Percentiles rank a stretch among this genome's conserved stretches.
Evolutionary conservation across 2,113 vertebrate species (phyloP).

Genomic region (Pollimyrus isidori): DNA sequence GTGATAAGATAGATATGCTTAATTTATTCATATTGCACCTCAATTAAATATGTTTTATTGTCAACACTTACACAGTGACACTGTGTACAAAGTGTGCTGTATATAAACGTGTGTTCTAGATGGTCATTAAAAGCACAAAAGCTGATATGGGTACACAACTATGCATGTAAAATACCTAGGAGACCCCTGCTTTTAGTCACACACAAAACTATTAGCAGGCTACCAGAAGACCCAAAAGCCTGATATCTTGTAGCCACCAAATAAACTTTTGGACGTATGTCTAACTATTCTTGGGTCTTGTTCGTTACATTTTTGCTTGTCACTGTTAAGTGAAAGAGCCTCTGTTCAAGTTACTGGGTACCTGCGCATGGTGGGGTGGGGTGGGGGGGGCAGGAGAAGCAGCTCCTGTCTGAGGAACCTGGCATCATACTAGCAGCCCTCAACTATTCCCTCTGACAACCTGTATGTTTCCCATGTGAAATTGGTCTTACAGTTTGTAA

Average conservation of each 20-base stretch:
- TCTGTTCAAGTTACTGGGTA: neutral
- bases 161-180: slow-evolving; percentile 65
- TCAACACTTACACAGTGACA: slow-evolving; percentile 47
- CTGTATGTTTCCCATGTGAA: neutral
- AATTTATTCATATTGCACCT: slow-evolving; percentile 33
- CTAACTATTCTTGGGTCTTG: neutral
- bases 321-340: neutral
- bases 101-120: slow-evolving; percentile 16
- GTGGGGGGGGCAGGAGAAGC: neutral
- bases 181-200: slow-evolving; percentile 58
- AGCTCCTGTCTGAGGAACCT: neutral
- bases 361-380: neutral
- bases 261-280: slow-evolving; percentile 50
- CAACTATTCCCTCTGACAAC: neutral
- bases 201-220: slow-evolving; percentile 50
- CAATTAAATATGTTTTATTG: slow-evolving; percentile 43
- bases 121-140: slow-evolving; percentile 53
- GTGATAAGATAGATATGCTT: slow-evolving; percentile 46
- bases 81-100: slow-evolving; percentile 44
- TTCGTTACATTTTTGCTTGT: neutral
- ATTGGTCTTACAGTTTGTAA: neutral
- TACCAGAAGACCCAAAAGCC: slow-evolving; percentile 43
- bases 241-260: slow-evolving; percentile 56
- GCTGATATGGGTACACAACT: slow-evolving; percentile 59
- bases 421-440: neutral